A percentile compares a stretch with the other conserved stretches of the same genome.
Evolutionary conservation across 2,888 invertebrate genomes (phyloP).

Genomic region (Exephanes ischioxanthus): DNA sequence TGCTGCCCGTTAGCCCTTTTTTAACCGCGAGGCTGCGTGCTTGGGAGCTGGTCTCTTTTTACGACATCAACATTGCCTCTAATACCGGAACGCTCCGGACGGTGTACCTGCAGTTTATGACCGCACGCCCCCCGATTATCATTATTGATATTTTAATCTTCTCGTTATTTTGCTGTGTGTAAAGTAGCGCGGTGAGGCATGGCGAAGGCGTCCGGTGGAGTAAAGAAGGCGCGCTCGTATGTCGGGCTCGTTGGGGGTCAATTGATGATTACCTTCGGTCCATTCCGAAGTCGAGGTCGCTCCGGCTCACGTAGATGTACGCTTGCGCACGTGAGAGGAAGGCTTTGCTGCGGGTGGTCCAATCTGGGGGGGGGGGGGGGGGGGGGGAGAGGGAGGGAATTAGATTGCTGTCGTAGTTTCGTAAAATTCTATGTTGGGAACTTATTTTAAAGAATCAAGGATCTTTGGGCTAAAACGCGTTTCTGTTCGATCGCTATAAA

Average conservation of each 20-base stretch:
- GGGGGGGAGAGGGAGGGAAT: neutral
- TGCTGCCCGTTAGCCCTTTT: conserved; percentile 13
- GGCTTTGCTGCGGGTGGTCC: conserved; percentile 24
- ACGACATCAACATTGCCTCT: conserved; percentile 35
- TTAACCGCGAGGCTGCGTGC: neutral
- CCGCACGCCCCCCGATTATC: conserved; percentile 1
- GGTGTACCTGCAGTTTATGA: neutral
- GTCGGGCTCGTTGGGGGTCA: neutral
- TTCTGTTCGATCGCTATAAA: too few relatives aligned
- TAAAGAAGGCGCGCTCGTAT: neutral
- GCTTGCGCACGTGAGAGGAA: conserved; percentile 14
- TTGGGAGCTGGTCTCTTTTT: conserved; percentile 29
- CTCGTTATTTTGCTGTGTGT: neutral
- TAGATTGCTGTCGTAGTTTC: neutral
- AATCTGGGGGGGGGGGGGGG: neutral
- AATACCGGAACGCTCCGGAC: conserved; percentile 16
- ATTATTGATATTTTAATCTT: conserved; percentile 44
- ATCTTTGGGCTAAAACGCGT: too few relatives aligned
- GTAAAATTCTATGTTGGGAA: neutral
- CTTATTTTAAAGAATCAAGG: neutral
- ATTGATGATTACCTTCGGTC: conserved; percentile 51
- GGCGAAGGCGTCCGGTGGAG: neutral
- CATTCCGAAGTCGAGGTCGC: neutral
- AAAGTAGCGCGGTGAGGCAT: neutral
- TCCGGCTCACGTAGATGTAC: conserved; percentile 20